Evolutionary conservation across 2,113 vertebrate species (phyloP).

Genomic region (Okapia johnstoni): DNA sequence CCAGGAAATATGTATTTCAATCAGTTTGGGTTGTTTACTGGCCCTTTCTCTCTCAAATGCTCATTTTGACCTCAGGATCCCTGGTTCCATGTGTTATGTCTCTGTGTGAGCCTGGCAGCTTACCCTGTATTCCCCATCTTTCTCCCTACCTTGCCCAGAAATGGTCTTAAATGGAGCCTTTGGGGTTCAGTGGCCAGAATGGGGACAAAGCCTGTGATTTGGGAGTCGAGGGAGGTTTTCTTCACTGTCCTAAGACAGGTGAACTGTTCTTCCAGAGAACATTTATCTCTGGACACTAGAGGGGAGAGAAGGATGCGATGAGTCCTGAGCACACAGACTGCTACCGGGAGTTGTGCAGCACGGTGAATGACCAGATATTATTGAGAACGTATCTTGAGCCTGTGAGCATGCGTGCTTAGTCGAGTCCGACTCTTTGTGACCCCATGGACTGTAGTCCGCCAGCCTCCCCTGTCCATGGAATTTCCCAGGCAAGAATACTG

Average conservation of each 20-base stretch:
- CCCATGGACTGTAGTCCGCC: neutral
- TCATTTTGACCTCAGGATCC: neutral
- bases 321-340: neutral
- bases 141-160: neutral
- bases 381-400: neutral
- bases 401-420: neutral
- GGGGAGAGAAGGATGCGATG: neutral
- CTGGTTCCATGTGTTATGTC: neutral
- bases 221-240: neutral
- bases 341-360: neutral
- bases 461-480: neutral
- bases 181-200: neutral
- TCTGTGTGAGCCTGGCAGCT: neutral
- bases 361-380: neutral
- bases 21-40: neutral
- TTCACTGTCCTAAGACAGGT: neutral
- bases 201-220: neutral
- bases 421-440: neutral
- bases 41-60: neutral
- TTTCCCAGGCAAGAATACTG: neutral
- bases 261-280: neutral
- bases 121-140: neutral
- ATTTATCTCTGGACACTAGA: neutral
- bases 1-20: neutral
- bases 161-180: neutral